Base-by-base conservation (phyloP, 2,797 vertebrate genomes). In the Gymnothorax reevesii region DNA sequence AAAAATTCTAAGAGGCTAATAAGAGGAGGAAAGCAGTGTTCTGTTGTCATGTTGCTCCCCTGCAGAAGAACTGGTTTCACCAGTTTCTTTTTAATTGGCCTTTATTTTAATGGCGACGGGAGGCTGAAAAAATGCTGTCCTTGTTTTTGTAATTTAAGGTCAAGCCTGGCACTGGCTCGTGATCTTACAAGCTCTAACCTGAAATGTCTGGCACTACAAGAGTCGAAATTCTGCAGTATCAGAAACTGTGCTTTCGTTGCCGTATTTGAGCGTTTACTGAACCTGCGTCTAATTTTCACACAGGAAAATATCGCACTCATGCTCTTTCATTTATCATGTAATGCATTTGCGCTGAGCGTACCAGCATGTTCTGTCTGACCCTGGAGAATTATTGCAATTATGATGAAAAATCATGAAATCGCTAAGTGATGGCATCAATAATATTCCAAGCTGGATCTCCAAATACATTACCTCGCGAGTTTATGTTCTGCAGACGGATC, bases 321-420 rank as follows among this genome's bases (percentile, higher is more conserved):
- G 86, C 89, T 91, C 92, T 86, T 86, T 89, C 87, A 84, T 91
- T 91, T 93, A 97, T 94, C 95, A 95, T 97, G 96, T 97, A 98
- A 98, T 97, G 96, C 97, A 95, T 96, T 94, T 95, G 94, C 93
- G 94, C 94, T 95, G 86, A 89, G 90, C 90, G 85, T 87, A 91
- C 90, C 91, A 94, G 93, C 96, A 95, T 95, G 95, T 95, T 90
- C 95, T 95, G 95, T 95, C 95, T 96, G 95, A 96, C 95, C 97
- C 93, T 92, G 95, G 94, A 96, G 94, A 93, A 94, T 91, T 94
- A 93, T 90, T 95, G 93, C 96, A 96, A 96, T 96, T 94, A 94
- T 92, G 88, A 96, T 94, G 94, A 94, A 95, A 96, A 96, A 93
- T 94, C 90, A 88, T 89, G 33, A 89, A 92, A 84, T 91, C 95